phyloP scores from a whole-genome alignment of 2,797 vertebrate genomes.

The Alauda arvensis region DNA sequence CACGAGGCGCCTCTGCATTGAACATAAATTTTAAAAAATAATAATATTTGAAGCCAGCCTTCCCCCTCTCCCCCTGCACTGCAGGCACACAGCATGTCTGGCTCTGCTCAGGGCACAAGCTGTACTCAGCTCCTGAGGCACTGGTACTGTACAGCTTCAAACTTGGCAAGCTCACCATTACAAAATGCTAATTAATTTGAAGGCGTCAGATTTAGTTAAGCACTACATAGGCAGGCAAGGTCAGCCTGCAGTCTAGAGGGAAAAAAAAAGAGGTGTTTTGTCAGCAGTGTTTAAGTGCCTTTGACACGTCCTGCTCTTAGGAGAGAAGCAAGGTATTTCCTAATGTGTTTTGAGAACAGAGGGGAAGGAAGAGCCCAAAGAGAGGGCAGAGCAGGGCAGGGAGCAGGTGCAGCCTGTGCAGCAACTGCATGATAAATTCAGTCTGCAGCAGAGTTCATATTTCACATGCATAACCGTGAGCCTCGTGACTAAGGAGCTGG shows the following conservation, averaged over 20 bases:
- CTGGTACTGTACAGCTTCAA: background rate
- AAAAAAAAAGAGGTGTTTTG: background rate
- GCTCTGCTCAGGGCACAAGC: background rate
- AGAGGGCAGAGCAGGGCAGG: constrained; percentile 20
- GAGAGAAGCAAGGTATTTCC: constrained; percentile 10
- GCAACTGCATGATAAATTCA: background rate
- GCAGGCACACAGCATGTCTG: background rate
- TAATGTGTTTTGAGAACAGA: background rate
- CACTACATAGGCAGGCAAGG: background rate
- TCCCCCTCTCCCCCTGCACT: constrained; percentile 15
- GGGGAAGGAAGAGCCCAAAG: background rate
- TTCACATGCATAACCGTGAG: background rate
- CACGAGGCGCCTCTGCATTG: background rate
- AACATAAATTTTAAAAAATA: background rate
- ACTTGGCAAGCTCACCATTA: constrained; percentile 29
- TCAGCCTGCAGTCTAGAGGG: background rate
- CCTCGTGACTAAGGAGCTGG: background rate
- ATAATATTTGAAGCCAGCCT: background rate
- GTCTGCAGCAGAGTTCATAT: background rate
- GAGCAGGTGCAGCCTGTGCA: constrained; percentile 38
- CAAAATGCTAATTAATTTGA: constrained; percentile 39
- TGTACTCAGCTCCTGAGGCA: background rate
- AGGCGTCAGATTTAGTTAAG: constrained; percentile 24
- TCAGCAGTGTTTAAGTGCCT: background rate
- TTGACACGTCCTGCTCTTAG: background rate